These are phyloP conservation scores for Sebastes paucispinis DNA, from an alignment of 2,797 vertebrate species.

Conservation along the genomic window DNA sequence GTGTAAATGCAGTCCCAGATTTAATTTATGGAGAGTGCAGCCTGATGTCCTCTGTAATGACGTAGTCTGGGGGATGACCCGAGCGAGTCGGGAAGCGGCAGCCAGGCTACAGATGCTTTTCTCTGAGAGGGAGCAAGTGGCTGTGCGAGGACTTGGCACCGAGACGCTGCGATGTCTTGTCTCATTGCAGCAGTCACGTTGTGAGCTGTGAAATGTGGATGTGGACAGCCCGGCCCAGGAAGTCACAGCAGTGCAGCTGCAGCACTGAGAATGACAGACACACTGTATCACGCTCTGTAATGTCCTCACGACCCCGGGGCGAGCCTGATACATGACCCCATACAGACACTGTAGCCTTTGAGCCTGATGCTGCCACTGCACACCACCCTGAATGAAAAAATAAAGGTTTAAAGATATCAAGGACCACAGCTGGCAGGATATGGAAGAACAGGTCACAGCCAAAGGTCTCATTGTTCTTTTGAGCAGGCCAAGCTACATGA, in stretches of 20 bases:
- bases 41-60: constrained; percentile 78
- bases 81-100: constrained; percentile 53
- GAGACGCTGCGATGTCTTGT: constrained; percentile 56
- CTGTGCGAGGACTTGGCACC: constrained; percentile 70
- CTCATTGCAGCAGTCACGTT: constrained; percentile 70
- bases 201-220: constrained; percentile 66
- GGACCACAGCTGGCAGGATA: constrained; percentile 22
- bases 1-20: constrained; percentile 66
- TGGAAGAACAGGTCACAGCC: constrained; percentile 5
- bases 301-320: constrained; percentile 45
- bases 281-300: constrained; percentile 52
- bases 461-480: constrained; percentile 22
- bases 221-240: constrained; percentile 57
- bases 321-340: constrained; percentile 33
- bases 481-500: background rate
- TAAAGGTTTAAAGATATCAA: constrained; percentile 35
- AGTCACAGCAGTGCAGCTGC: constrained; percentile 64
- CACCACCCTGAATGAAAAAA: constrained; percentile 25
- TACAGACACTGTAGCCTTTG: constrained; percentile 24
- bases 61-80: constrained; percentile 76
- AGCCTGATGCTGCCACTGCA: constrained; percentile 9
- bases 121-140: constrained; percentile 68
- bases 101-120: constrained; percentile 72
- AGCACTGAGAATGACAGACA: constrained; percentile 56
- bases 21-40: constrained; percentile 79